Evolutionary conservation across 1,140 invertebrate species (phyloP).

Genomic region (Lucilia sericata): DNA sequence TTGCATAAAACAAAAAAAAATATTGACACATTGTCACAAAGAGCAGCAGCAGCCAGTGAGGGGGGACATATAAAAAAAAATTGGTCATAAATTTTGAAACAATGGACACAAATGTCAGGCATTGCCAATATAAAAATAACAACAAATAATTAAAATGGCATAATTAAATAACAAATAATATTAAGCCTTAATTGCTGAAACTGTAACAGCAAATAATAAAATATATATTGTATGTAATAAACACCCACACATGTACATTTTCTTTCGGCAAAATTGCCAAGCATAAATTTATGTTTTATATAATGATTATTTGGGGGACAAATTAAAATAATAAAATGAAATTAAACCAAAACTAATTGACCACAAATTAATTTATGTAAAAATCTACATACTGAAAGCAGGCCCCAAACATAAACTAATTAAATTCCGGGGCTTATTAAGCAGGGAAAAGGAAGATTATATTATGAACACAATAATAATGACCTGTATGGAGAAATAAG

Average conservation of each 20-base stretch:
- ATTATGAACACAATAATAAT: background rate
- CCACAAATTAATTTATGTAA: constrained; percentile 30
- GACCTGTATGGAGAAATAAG: background rate
- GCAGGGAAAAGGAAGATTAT: background rate
- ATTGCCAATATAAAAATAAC: background rate
- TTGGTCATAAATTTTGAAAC: background rate
- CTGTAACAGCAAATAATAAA: constrained; percentile 9
- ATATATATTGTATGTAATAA: background rate
- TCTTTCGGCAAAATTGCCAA: background rate
- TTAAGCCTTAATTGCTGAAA: background rate
- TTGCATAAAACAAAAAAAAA: background rate
- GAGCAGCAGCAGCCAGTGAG: background rate
- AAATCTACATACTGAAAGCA: background rate
- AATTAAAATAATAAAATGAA: constrained; percentile 19
- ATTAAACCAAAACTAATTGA: constrained; percentile 34
- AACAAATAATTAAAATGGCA: constrained; percentile 3
- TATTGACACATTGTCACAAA: background rate
- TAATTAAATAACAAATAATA: constrained; percentile 7
- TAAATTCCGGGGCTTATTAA: background rate
- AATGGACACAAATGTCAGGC: background rate
- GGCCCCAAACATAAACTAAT: background rate
- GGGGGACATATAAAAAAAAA: too few relatives aligned
- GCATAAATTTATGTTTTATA: background rate
- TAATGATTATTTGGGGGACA: constrained; percentile 4
- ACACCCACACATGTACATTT: background rate